Evolutionary conservation across 2,888 invertebrate species (phyloP), one percentile per base, ranked within the genome.

Genomic region (Microctonus hyperodae): DNA sequence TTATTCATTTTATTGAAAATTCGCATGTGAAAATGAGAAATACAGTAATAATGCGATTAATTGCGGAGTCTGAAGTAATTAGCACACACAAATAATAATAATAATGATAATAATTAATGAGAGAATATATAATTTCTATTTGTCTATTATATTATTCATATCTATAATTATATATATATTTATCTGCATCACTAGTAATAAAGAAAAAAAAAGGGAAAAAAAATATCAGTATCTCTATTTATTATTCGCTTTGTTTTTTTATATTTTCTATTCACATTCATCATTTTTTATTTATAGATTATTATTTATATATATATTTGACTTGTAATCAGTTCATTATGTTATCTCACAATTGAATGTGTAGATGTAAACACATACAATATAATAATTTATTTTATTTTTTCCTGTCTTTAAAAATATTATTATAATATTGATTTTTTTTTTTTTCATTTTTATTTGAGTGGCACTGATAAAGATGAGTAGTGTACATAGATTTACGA

Each of bases 31-130:
- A 66, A 64, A 69, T 44, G 40, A 70, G 67, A 51, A 63, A 64
- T 60, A 70, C 57, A 53, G 67, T 61, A 57, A 44, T 61, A 65
- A 22, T 60, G 67, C 65, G 67, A 60, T 69, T 67, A 55, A n/a
- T 25, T 48, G 3, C 16, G 16, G n/a, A 44, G 20, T n/a, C 44
- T 44, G 0, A n/a, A 44, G 44, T 44, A 16, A 20, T 44, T 9
- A 44, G 44, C 44, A 16, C 9, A 44, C 7, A 44, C 16, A 20
- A 44, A 44, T 44, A 44, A 7, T 44, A 44, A 44, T 20, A n/a
- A n/a, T n/a, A 44, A 44, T 44, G 7, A 28, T 7, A 28, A 7
- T n/a, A n/a, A n/a, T n/a, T n/a, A n/a, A 28, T n/a, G 48, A 65
- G 63, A 51, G 44, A 63, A 68, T 56, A 56, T 56, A 56, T 62